phyloP scores from a whole-genome alignment of 2,113 vertebrate genomes.

The Ammodytes dubius region DNA sequence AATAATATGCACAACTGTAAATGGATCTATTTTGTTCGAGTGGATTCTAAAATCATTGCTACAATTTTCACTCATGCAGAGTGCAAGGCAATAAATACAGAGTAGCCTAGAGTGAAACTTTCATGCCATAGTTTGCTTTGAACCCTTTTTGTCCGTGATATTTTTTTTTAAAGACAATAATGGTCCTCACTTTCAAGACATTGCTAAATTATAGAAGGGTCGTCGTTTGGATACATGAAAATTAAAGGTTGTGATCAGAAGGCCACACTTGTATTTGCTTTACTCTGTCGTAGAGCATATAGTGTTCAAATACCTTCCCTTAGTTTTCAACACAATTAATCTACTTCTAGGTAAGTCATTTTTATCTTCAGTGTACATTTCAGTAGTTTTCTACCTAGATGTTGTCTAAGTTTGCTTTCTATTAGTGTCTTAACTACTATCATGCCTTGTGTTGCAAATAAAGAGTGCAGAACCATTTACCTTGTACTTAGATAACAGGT shows the following conservation, averaged over 20 bases:
- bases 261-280: conserved; percentile 34
- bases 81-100: conserved; percentile 42
- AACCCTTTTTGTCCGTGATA: conserved; percentile 61
- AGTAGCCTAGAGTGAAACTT: conserved; percentile 48
- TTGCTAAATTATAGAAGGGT: conserved; percentile 38
- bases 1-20: background rate
- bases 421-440: background rate
- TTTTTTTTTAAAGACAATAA: conserved; percentile 57
- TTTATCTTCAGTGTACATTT: background rate
- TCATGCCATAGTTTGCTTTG: conserved; percentile 68
- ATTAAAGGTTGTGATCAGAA: conserved; percentile 49
- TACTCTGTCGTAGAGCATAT: conserved; percentile 11
- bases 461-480: background rate
- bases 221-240: conserved; percentile 45
- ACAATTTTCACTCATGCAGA: conserved; percentile 10
- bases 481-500: background rate
- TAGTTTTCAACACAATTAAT: conserved; percentile 16
- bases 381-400: background rate
- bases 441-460: background rate
- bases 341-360: conserved; percentile 10
- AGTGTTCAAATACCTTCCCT: conserved; percentile 23
- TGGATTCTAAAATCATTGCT: conserved; percentile 8
- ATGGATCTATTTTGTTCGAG: background rate
- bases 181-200: conserved; percentile 56
- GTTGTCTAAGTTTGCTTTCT: background rate